Percentiles rank a stretch among this genome's conserved stretches.
These are phyloP conservation scores for Nycticryphes semicollaris DNA, from an alignment of 2,113 vertebrate genomes.

Conservation along the genomic window DNA sequence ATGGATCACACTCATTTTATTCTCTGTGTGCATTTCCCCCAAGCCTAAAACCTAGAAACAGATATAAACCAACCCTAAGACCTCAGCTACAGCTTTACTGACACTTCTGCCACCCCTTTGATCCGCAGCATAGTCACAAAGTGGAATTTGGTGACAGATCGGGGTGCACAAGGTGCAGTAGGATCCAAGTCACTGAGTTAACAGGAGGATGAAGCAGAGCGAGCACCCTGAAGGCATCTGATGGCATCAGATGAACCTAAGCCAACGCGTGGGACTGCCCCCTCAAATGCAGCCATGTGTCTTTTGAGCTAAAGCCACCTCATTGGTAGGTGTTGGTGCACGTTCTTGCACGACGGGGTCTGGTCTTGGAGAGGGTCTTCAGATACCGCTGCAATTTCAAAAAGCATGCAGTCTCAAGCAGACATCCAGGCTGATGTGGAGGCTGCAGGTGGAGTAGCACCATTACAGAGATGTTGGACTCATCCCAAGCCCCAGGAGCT, in stretches of 20 bases:
- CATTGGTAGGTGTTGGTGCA: fast-evolving
- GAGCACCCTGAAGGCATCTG: not conserved
- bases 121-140: not conserved
- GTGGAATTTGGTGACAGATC: not conserved
- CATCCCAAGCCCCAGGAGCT: constrained; percentile 58
- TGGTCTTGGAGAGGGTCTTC: not conserved
- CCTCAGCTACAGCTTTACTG: not conserved
- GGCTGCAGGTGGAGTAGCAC: constrained; percentile 51
- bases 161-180: not conserved
- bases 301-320: not conserved
- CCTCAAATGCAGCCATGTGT: fast-evolving
- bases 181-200: not conserved
- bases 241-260: not conserved
- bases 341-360: not conserved
- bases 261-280: not conserved
- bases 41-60: not conserved
- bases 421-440: not conserved
- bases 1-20: not conserved
- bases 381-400: not conserved
- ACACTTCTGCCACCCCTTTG: not conserved
- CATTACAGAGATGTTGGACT: constrained; percentile 41
- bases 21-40: not conserved
- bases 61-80: not conserved
- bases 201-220: not conserved
- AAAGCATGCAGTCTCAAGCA: not conserved